Evolutionary conservation across 2,797 vertebrate species (phyloP).

Genomic region (Lates japonicus): DNA sequence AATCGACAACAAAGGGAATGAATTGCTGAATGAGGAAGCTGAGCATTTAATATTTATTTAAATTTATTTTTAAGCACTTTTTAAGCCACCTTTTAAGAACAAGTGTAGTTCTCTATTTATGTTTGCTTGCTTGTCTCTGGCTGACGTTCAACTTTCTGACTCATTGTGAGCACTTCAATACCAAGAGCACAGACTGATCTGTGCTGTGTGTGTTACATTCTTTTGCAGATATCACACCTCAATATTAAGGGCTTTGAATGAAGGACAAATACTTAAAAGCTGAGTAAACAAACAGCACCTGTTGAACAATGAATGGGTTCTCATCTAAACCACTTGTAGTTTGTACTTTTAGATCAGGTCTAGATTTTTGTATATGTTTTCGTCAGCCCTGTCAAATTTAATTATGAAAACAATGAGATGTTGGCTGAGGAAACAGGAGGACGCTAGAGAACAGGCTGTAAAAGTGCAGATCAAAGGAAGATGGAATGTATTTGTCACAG

Average conservation of each 20-base stretch:
- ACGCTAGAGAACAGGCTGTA: not conserved
- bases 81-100: not conserved
- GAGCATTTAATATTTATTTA: conserved; percentile 11
- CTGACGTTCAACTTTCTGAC: conserved; percentile 1
- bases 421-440: not conserved
- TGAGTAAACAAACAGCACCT: not conserved
- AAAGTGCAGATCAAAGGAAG: conserved; percentile 6
- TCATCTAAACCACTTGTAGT: not conserved
- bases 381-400: not conserved
- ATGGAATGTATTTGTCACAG: not conserved
- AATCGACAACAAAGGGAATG: not conserved
- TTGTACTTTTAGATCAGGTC: not conserved
- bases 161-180: not conserved
- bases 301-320: not conserved
- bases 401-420: not conserved
- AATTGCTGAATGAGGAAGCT: not conserved
- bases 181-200: not conserved
- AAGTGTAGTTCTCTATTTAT: not conserved
- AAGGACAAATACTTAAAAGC: not conserved
- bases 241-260: not conserved
- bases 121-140: not conserved
- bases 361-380: not conserved
- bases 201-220: not conserved
- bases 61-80: not conserved
- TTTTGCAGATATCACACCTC: not conserved